Evolutionary conservation across 2,113 vertebrate species (phyloP).

Genomic region (Pipra filicauda): DNA sequence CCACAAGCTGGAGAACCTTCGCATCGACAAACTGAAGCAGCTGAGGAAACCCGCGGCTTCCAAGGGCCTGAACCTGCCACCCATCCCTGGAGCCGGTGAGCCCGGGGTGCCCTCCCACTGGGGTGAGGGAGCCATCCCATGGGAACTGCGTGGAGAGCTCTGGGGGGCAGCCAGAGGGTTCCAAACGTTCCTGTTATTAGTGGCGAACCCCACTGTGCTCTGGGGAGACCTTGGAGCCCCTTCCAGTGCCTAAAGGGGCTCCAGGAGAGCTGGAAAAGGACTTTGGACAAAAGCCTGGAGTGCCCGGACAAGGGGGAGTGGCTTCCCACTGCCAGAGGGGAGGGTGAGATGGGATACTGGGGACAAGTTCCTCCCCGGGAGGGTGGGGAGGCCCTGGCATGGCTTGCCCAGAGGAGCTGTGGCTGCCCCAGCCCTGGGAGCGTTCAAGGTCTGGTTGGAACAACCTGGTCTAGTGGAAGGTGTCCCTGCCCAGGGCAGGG

Average conservation of each 20-base stretch:
- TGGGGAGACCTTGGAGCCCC: not conserved
- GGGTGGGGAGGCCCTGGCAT: not conserved
- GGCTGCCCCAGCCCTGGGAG: not conserved
- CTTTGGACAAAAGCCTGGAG: not conserved
- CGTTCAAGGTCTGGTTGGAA: not conserved
- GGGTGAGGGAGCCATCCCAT: rapidly evolving
- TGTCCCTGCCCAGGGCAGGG: not conserved
- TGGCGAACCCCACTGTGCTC: not conserved
- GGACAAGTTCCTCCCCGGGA: not conserved
- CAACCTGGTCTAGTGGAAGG: rapidly evolving
- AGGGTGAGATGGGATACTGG: not conserved
- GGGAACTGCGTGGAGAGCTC: not conserved
- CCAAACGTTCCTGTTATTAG: rapidly evolving
- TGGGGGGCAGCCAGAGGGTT: not conserved
- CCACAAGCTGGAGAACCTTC: slow-evolving; percentile 90
- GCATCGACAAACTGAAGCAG: slow-evolving; percentile 93
- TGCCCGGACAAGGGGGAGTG: not conserved
- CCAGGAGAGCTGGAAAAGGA: not conserved
- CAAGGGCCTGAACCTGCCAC: slow-evolving; percentile 83
- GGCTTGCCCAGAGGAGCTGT: not conserved
- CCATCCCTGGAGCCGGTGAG: slow-evolving; percentile 82
- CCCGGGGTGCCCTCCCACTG: not conserved
- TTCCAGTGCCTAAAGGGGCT: not conserved
- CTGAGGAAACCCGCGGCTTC: slow-evolving; percentile 79
- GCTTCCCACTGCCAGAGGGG: not conserved